A percentile compares a stretch with the other conserved stretches of the same genome.
Conservation (phyloP, 1,140 invertebrate species). For the Lepidurus packardi region DNA sequence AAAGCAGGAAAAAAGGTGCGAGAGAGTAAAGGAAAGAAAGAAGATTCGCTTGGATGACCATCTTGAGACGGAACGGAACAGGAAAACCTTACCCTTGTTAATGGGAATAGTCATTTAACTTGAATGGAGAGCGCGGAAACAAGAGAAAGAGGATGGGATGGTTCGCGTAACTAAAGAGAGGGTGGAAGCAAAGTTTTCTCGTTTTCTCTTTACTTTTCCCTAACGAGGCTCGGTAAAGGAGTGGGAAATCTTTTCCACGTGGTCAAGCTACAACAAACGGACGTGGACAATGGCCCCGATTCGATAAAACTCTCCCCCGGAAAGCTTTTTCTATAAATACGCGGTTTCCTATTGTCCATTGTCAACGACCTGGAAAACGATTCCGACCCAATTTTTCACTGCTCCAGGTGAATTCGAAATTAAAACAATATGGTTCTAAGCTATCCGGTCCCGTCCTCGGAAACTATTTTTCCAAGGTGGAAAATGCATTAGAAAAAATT, state of each 20-base stretch:
- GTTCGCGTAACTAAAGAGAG: not conserved
- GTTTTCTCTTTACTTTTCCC: not conserved
- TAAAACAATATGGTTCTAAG: not conserved
- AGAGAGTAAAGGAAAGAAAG: not conserved
- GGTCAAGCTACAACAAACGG: conserved; percentile 1
- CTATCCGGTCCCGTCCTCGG: not conserved
- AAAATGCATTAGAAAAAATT: not conserved
- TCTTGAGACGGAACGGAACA: conserved; percentile 18
- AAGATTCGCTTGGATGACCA: not conserved
- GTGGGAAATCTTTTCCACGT: conserved; percentile 10
- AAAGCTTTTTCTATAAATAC: not conserved
- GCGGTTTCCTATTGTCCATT: not conserved
- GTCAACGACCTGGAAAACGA: not conserved
- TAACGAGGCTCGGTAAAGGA: not conserved
- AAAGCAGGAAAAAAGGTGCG: not conserved
- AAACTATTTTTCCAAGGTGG: too few relatives aligned
- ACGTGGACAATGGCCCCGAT: conserved; percentile 1
- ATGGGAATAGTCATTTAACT: not conserved
- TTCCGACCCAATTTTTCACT: not conserved
- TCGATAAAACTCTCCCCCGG: conserved; percentile 4
- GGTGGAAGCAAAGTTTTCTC: not conserved
- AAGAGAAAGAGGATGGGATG: not conserved
- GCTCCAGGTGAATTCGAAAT: not conserved
- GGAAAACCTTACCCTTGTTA: conserved; percentile 16
- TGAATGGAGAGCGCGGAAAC: not conserved